Evolutionary conservation across 2,113 vertebrate species (phyloP).

Genomic region (Peromyscus maniculatus): DNA sequence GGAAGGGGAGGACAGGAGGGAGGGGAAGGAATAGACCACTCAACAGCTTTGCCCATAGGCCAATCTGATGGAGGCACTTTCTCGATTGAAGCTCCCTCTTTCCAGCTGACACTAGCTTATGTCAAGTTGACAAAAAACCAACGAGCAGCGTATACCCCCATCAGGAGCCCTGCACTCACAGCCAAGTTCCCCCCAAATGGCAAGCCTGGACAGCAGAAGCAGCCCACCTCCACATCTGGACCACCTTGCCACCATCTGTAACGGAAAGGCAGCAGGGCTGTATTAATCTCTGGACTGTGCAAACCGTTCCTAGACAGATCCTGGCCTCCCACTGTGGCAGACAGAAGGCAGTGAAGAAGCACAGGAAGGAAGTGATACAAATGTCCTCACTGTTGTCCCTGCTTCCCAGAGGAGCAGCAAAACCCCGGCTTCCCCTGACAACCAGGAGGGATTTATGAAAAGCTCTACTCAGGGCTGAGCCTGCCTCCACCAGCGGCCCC

Average conservation of each 20-base stretch:
- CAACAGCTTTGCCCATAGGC: background rate
- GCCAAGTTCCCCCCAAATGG: background rate
- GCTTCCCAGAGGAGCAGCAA: background rate
- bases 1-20: fast-evolving
- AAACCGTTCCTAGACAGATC: background rate
- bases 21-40: background rate
- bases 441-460: background rate
- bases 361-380: background rate
- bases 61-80: background rate
- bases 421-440: background rate
- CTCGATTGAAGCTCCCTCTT: background rate
- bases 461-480: background rate
- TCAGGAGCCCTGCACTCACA: background rate
- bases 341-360: background rate
- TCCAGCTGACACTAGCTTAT: background rate
- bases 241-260: background rate
- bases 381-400: background rate
- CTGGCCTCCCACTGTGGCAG: background rate
- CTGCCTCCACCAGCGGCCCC: background rate
- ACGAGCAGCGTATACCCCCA: background rate
- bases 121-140: background rate
- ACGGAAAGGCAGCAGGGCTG: background rate
- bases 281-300: background rate
- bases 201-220: fast-evolving
- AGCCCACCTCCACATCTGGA: background rate